phyloP scores from a whole-genome alignment of 2,113 vertebrate species.

The Chunga burmeisteri region DNA sequence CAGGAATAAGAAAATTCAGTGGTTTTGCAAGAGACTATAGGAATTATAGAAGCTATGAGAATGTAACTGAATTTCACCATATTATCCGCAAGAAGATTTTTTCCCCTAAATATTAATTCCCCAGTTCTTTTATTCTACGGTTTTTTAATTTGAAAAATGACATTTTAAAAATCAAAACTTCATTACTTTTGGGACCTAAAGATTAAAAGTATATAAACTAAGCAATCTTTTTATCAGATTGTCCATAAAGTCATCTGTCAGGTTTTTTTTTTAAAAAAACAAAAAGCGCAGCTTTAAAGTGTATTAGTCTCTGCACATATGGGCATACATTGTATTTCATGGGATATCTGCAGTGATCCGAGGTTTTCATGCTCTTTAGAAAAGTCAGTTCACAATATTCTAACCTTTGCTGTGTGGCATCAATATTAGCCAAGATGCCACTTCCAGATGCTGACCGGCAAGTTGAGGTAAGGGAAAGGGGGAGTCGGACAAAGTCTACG shows the following conservation, averaged over 20 bases:
- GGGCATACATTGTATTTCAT: not conserved
- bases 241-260: not conserved
- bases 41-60: not conserved
- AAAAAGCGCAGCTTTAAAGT: not conserved
- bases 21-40: not conserved
- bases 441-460: not conserved
- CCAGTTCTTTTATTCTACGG: not conserved
- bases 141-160: not conserved
- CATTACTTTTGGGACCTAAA: not conserved
- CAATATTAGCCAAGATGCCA: not conserved
- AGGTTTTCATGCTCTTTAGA: not conserved
- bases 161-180: not conserved
- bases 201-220: not conserved
- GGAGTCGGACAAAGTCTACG: accelerated
- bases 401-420: accelerated
- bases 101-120: not conserved
- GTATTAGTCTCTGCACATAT: not conserved
- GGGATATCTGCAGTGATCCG: not conserved
- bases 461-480: not conserved
- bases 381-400: not conserved
- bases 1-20: not conserved
- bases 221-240: not conserved
- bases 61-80: not conserved
- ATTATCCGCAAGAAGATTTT: not conserved
- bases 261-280: not conserved